Conservation (phyloP, 2,797 vertebrate species). For the Mycteria americana region DNA sequence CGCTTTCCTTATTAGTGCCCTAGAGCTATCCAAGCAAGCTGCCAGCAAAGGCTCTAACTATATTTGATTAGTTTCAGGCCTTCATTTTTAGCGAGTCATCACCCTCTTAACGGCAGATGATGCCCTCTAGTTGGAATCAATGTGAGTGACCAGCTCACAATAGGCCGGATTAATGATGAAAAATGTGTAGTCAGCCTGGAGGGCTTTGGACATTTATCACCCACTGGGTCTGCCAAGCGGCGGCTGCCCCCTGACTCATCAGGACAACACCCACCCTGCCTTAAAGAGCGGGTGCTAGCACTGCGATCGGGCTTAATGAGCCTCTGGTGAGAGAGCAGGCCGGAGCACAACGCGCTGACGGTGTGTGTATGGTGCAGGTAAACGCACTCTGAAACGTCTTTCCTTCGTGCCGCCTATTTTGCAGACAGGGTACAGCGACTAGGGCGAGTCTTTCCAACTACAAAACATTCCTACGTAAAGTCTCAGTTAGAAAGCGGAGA, state of each 20-base stretch:
- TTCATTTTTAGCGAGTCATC: constrained; percentile 83
- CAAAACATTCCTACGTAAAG: not conserved
- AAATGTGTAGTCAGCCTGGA: constrained; percentile 90
- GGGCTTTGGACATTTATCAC: constrained; percentile 92
- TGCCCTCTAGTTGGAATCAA: constrained; percentile 86
- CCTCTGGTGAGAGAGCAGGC: not conserved
- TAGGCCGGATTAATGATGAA: constrained; percentile 97
- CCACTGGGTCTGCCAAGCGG: constrained; percentile 77
- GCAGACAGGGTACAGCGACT: not conserved
- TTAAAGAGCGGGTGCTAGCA: constrained; percentile 49
- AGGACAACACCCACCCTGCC: constrained; percentile 63
- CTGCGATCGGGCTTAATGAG: constrained; percentile 32
- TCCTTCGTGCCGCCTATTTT: not conserved
- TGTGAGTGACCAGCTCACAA: constrained; percentile 90
- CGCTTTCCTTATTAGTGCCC: constrained; percentile 20
- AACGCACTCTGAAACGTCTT: not conserved
- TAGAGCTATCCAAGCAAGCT: constrained; percentile 46
- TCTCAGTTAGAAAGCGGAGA: rapidly evolving
- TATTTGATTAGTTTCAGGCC: constrained; percentile 76
- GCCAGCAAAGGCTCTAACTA: constrained; percentile 67
- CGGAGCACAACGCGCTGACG: rapidly evolving
- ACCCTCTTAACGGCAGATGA: constrained; percentile 82
- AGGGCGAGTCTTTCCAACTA: not conserved
- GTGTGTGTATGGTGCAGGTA: not conserved
- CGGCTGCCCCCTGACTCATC: constrained; percentile 73